Percentiles rank a stretch among this genome's conserved stretches.
Conservation (phyloP, 2,797 vertebrate species). For the Oreortyx pictus region DNA sequence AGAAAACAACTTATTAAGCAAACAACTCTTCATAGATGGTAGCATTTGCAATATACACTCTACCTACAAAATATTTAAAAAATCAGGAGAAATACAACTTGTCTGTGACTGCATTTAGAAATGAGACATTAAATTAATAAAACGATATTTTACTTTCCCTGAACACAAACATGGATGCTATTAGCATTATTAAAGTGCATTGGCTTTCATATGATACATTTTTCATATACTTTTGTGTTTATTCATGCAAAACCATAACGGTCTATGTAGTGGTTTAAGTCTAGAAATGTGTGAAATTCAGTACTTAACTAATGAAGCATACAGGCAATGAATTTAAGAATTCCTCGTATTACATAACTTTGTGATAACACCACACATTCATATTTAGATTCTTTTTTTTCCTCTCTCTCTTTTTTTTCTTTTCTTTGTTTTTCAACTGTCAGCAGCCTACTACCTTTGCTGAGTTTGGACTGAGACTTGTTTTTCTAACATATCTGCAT, state of each 20-base stretch:
- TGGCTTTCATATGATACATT: neutral
- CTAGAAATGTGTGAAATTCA: conserved; percentile 62
- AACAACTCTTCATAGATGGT: conserved; percentile 27
- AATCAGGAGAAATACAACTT: neutral
- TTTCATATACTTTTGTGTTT: conserved; percentile 39
- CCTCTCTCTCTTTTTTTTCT: too few species aligned
- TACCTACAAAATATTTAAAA: conserved; percentile 21
- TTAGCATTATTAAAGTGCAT: conserved; percentile 60
- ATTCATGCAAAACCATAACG: conserved; percentile 63
- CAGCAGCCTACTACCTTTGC: conserved; percentile 11
- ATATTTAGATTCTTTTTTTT: neutral
- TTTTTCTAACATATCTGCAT: conserved; percentile 14
- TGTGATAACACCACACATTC: neutral
- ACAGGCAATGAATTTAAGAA: conserved; percentile 38
- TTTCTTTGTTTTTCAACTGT: neutral
- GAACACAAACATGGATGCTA: conserved; percentile 60
- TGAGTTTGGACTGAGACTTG: neutral
- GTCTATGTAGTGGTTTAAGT: conserved; percentile 48
- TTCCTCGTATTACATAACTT: conserved; percentile 46
- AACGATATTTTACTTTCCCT: conserved; percentile 35
- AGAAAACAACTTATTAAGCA: conserved; percentile 29
- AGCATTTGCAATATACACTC: neutral
- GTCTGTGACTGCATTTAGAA: conserved; percentile 43
- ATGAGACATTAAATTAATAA: conserved; percentile 29
- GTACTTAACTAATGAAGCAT: conserved; percentile 69